Conservation (phyloP, 2,888 invertebrate species). For the Tenthredo scrophulariae region DNA sequence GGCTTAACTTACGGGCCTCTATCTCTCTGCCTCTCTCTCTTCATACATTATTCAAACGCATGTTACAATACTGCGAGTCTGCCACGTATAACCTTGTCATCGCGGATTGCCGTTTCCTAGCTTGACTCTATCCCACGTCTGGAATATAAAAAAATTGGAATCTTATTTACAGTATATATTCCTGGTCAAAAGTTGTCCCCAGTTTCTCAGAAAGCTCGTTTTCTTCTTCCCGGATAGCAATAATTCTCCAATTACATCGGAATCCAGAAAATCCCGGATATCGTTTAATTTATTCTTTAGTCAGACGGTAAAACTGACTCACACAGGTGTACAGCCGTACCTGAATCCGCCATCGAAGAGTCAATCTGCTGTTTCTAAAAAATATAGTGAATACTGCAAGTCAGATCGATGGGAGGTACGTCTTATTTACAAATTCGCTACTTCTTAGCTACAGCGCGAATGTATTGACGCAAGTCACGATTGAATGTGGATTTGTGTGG, state of each 20-base stretch:
- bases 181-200: neutral
- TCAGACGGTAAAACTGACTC: neutral
- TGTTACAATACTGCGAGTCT: conserved; percentile 34
- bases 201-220: neutral
- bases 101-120: conserved; percentile 38
- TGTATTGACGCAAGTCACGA: neutral
- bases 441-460: neutral
- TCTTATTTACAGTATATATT: conserved; percentile 18
- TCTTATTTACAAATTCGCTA: conserved; percentile 22
- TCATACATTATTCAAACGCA: conserved; percentile 50
- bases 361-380: neutral
- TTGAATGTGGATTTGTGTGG: neutral
- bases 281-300: neutral
- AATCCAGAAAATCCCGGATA: neutral
- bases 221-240: neutral
- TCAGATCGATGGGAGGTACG: neutral
- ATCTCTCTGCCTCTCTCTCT: neutral
- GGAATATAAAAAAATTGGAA: conserved; percentile 24
- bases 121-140: neutral
- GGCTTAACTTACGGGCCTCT: conserved; percentile 31
- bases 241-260: neutral
- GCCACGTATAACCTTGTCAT: conserved; percentile 24
- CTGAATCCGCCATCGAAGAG: neutral
- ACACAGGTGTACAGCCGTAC: neutral
- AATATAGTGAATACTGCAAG: conserved; percentile 19